Evolutionary conservation across 23 tunicate genomes (phyloP).

Genomic region (Oikopleura vanhoeffeni): DNA sequence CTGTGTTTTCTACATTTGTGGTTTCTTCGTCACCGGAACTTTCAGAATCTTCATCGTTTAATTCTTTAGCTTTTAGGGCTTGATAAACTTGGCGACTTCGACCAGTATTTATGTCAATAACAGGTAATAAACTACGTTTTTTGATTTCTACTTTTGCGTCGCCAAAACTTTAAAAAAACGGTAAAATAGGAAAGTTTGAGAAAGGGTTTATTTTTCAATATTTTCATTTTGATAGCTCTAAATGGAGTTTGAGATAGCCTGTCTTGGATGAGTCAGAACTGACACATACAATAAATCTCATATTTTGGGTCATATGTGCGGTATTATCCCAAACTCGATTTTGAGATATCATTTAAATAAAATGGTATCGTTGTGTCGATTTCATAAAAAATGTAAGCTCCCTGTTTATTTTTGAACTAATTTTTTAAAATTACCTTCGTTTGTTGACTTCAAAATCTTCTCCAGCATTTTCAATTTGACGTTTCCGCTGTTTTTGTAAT

Average conservation of each 20-base stretch:
- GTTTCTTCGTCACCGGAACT: not conserved
- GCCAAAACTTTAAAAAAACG: not conserved
- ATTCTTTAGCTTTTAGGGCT: not conserved
- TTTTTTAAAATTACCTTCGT: not conserved
- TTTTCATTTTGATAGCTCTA: too few relatives aligned
- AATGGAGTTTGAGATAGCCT: too few relatives aligned
- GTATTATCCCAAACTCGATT: too few relatives aligned
- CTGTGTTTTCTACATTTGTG: not conserved
- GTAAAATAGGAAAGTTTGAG: too few relatives aligned
- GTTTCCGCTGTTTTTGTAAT: not conserved
- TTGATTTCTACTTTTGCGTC: not conserved
- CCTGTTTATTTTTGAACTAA: too few relatives aligned
- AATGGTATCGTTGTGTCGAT: too few relatives aligned
- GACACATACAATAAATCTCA: too few relatives aligned
- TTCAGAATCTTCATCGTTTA: not conserved
- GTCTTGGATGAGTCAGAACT: too few relatives aligned
- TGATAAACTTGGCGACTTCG: not conserved
- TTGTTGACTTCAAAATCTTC: not conserved
- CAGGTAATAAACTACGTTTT: not conserved
- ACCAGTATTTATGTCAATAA: not conserved
- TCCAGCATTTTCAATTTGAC: constrained; percentile 1
- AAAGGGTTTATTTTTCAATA: too few relatives aligned
- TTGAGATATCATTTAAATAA: too few relatives aligned
- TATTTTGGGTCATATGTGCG: too few relatives aligned
- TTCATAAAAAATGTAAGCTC: too few relatives aligned